Base-by-base conservation (phyloP, 1,140 invertebrate genomes). In the Papilio dardanus region DNA sequence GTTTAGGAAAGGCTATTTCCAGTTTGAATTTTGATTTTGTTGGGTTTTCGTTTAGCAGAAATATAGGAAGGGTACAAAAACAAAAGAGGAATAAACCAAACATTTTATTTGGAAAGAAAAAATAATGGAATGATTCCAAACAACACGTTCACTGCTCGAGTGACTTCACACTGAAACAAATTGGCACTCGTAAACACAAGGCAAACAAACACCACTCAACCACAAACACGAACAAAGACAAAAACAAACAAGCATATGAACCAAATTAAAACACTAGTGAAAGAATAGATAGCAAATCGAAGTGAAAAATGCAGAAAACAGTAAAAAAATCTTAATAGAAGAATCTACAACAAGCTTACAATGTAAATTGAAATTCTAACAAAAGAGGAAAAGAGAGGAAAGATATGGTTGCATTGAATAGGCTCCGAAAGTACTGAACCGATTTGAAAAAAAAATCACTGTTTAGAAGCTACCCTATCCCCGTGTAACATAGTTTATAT, bases 141-240 rank as follows among this genome's bases (percentile, higher is more conserved):
- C 8, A 69, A 68, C 40, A 19, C 71, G 71, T 28, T 74, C 76
- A 74, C 50, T 68, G 28, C 21, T 42, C 75, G 35, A 65, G 54
- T 31, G 33, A n/a, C 66, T 54, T 65, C 42, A 76, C 77, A 79
- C 86, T 86, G 86, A 86, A 86, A 86, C 86, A 88, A 83, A 87
- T 74, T 75, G 50, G n/a, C n/a, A n/a, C n/a, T n/a, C n/a, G n/a
- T n/a, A n/a, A n/a, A 78, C 35, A 75, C 76, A 80, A 50, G 33
- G 71, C 24, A 46, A 42, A 71, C 58, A 68, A 35, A 62, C 54
- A 14, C 54, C 10, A 24, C 31, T 33, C 31, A 19, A 67, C 31
- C 0, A 21, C 21, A 2, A 62, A 21, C 1, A 37, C 28, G 28
- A 62, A 67, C 31, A 35, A 10, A 7, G 5, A 21, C 16, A 31